phyloP scores from a whole-genome alignment of 1,140 invertebrate species.

The Neodiprion lecontei region DNA sequence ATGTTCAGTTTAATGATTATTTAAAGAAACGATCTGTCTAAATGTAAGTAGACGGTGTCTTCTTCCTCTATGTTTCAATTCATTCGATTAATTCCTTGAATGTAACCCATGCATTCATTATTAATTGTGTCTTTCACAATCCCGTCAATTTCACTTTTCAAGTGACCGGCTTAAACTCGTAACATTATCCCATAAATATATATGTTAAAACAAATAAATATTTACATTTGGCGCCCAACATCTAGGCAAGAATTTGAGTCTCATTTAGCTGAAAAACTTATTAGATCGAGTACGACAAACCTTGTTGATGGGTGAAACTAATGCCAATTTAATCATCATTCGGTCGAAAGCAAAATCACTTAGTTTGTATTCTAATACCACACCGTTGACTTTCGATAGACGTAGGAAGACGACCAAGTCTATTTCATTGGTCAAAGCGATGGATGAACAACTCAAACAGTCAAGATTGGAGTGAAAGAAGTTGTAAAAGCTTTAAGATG shows the following conservation, averaged over 20 bases:
- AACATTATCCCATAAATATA: too few species aligned
- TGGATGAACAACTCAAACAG: not conserved
- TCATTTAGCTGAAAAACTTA: not conserved
- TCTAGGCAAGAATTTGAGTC: not conserved
- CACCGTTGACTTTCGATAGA: not conserved
- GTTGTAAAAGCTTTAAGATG: constrained; percentile 9
- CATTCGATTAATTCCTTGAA: too few species aligned
- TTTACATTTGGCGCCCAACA: constrained; percentile 3
- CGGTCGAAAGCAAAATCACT: not conserved
- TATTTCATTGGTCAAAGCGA: not conserved
- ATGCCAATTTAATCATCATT: not conserved
- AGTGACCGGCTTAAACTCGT: too few species aligned
- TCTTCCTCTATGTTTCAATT: too few species aligned
- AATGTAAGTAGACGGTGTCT: too few species aligned
- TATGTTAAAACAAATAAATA: too few species aligned
- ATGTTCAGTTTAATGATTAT: too few species aligned
- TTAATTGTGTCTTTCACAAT: too few species aligned
- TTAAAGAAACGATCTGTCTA: too few species aligned
- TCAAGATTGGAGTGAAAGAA: not conserved
- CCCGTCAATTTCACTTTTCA: too few species aligned
- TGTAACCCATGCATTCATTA: too few species aligned
- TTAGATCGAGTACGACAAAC: not conserved
- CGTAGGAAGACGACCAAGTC: not conserved
- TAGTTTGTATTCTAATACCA: not conserved
- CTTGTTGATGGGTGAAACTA: not conserved